Conservation (phyloP, 2,113 vertebrate species). For the Paraplagusia blochii region DNA sequence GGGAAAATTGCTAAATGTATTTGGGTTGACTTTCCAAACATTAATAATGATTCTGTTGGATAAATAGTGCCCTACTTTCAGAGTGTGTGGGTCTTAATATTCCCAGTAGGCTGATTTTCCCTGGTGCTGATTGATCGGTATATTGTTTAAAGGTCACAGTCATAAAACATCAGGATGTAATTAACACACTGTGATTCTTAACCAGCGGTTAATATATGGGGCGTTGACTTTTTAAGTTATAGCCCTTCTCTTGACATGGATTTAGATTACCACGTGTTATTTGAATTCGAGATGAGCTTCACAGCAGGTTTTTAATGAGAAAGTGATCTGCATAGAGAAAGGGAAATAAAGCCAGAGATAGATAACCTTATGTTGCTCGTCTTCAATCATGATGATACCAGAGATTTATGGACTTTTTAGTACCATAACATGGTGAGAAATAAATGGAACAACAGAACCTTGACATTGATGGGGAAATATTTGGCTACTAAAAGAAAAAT, state of each 20-base stretch:
- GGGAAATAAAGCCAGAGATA: constrained; percentile 17
- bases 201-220: constrained; percentile 65
- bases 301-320: constrained; percentile 24
- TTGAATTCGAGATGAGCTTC: constrained; percentile 37
- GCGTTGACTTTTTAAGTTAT: constrained; percentile 51
- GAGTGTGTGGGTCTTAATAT: constrained; percentile 78
- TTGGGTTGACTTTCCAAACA: constrained; percentile 76
- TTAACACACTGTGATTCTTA: constrained; percentile 73
- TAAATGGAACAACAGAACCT: no score
- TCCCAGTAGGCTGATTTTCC: constrained; percentile 73
- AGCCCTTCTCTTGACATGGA: constrained; percentile 16
- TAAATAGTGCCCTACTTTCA: constrained; percentile 80
- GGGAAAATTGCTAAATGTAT: constrained; percentile 74
- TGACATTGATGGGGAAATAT: no score
- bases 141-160: constrained; percentile 78
- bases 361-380: constrained; percentile 19
- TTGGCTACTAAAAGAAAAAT: no score
- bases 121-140: constrained; percentile 76
- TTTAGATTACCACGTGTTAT: constrained; percentile 41
- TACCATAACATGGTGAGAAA: background rate
- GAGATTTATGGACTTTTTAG: no score
- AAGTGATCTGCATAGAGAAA: constrained; percentile 15
- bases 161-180: constrained; percentile 78
- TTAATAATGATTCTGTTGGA: constrained; percentile 78
- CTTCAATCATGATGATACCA: constrained; percentile 41